phyloP scores from a whole-genome alignment of 2,888 invertebrate species.

The Thera obeliscata region DNA sequence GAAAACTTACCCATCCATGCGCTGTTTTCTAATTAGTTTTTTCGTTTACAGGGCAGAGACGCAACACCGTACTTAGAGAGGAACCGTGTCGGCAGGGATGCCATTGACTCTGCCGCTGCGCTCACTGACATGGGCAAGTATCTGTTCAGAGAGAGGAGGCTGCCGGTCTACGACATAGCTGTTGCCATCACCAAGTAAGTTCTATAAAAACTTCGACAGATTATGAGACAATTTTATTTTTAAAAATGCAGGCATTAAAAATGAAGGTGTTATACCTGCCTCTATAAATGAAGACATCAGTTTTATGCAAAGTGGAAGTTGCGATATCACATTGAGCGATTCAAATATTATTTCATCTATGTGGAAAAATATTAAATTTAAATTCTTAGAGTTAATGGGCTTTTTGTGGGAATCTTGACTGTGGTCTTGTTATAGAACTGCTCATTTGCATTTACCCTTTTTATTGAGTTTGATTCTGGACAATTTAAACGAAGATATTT shows the following conservation, averaged over 20 bases:
- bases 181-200: constrained; percentile 98
- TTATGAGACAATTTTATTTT: not conserved
- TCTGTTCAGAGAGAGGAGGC: constrained; percentile 95
- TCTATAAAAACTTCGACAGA: not conserved
- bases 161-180: constrained; percentile 97
- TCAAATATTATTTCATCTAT: constrained; percentile 28
- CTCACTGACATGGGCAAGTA: constrained; percentile 99
- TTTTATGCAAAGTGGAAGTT: constrained; percentile 47
- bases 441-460: constrained; percentile 39
- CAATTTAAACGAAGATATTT: constrained; percentile 31
- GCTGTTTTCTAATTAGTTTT: not conserved
- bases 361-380: constrained; percentile 37
- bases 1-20: too few relatives aligned
- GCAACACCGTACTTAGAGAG: constrained; percentile 97
- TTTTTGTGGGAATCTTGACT: constrained; percentile 37
- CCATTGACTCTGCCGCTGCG: constrained; percentile 97
- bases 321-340: constrained; percentile 40
- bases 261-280: too few relatives aligned
- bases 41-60: constrained; percentile 90
- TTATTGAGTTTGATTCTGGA: constrained; percentile 32
- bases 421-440: constrained; percentile 42
- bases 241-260: too few relatives aligned
- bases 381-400: constrained; percentile 34
- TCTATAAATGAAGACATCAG: constrained; percentile 1
- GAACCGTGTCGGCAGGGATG: constrained; percentile 96